Base-by-base conservation (phyloP, 2,113 vertebrate species). In the Oreotrochilus melanogaster region DNA sequence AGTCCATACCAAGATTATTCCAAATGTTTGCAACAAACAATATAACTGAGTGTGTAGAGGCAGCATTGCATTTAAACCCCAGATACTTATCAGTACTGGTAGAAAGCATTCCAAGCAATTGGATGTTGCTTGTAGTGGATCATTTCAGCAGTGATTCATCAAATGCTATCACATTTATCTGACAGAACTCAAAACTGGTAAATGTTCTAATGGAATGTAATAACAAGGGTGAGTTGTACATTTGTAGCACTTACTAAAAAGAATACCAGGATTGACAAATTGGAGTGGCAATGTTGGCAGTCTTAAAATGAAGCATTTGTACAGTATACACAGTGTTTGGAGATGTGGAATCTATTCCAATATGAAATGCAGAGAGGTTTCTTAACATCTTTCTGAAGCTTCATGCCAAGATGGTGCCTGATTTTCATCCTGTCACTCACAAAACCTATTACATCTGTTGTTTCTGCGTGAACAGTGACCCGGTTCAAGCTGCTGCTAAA, bases 111-210 rank as follows among this genome's bases (percentile, higher is more conserved):
- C 93, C 50, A 79, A 97, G 93, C 90, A 95, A 95, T 95, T 88
- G 48, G 50, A 82, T 95, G 89, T 95, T 84, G 47, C 96, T 94
- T 97, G 92, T 86, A 94, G 95, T 92, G 86, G 96, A 97, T 97
- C 83, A 65, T 92, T 97, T 97, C 94, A 97, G 43, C 83, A 89
- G 88, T 91, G 93, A 97, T 97, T 97, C 94, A 97, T 95, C 96
- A 96, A 95, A 81, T 87, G 78, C 93, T 95, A 94, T 96, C 61
- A 6, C 22, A 7, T 93, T 92, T 95, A 71, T 85, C 89, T 96
- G 92, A 97, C 96, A 97, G 93, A 97, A 95, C 67, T 96, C 96
- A 94, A 95, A 97, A 97, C 96, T 97, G 83, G 92, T 96, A 97
- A 98, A 92, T 91, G 87, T 96, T 97, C 96, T 95, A 96, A 96